Base-by-base conservation (phyloP, 1,140 invertebrate genomes). In the Bombus sylvicola region DNA sequence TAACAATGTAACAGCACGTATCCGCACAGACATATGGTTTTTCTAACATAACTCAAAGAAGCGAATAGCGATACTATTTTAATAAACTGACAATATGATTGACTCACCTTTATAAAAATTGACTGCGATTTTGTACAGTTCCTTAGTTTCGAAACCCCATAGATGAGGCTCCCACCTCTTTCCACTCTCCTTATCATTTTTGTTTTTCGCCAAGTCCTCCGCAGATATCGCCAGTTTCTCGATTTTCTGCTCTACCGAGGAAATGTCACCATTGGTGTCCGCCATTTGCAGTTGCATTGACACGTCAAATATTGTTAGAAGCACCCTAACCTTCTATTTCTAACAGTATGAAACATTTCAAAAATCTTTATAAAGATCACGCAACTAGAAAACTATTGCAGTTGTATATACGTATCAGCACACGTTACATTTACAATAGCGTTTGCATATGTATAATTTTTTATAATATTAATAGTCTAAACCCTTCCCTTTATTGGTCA, bases 31-130 rank as follows among this genome's bases (percentile, higher is more conserved):
- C 66, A 79, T n/a, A n/a, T 80, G 4, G 34, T 73, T 37, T 72
- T 72, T 59, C 12, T 31, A 1, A 72, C 6, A 39, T 3, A 41
- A 80, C 0, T 15, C 4, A n/a, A 34, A 80, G 10, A 68, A 68
- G 28, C 22, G n/a, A 69, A 74, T 3, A 22, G 28, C 22, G 8
- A 57, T 28, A 57, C 9, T 68, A 85, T 74, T 85, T 59, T 57
- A 43, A 43, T 31, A 72, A 68, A 73, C 31, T 69, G 68, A 85
- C 86, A 80, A 57, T 74, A 71, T 4, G 10, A 79, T 15, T 59
- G 31, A 88, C 92, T 93, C 96, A 98, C 98, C 98, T 97, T 98
- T 98, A 92, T 98, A 98, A 95, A 98, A 99, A 92, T 96, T 96
- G 41, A 98, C 94, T 37, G 97, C 98, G 83, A 98, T 96, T 95